Conservation (phyloP, 2,797 vertebrate genomes). For the Platyrinchus mystaceus region DNA sequence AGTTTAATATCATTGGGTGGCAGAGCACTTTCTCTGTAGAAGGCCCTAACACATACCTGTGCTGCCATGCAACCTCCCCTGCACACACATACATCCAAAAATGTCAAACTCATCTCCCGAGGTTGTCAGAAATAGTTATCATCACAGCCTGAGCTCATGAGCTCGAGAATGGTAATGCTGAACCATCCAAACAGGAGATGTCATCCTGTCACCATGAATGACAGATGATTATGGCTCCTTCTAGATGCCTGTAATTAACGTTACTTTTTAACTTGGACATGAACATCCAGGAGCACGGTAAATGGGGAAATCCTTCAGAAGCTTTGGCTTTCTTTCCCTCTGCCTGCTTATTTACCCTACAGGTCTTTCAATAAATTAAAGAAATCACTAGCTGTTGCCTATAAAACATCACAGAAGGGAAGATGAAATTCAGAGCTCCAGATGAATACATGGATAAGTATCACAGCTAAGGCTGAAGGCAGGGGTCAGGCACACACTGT, state of each 20-base stretch:
- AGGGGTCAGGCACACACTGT: background rate
- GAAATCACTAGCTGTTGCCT: background rate
- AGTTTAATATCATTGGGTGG: background rate
- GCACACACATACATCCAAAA: background rate
- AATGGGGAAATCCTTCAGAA: background rate
- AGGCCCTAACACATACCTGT: background rate
- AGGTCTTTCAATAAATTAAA: background rate
- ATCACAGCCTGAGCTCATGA: background rate
- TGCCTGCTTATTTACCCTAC: background rate
- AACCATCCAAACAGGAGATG: slow-evolving; percentile 46
- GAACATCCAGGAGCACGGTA: background rate
- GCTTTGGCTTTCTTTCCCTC: background rate
- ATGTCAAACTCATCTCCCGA: background rate
- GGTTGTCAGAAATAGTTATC: slow-evolving; percentile 44
- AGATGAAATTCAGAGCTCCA: background rate
- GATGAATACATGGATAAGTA: background rate
- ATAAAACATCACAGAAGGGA: background rate
- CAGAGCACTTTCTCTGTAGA: background rate
- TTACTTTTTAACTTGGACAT: slow-evolving; percentile 15
- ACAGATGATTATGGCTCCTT: slow-evolving; percentile 35
- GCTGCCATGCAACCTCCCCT: background rate
- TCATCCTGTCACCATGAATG: slow-evolving; percentile 57
- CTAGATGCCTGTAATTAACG: slow-evolving; percentile 49
- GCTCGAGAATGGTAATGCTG: background rate
- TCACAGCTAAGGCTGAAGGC: background rate